phyloP scores from a whole-genome alignment of 2,113 vertebrate genomes.

The Lasiurus borealis region DNA sequence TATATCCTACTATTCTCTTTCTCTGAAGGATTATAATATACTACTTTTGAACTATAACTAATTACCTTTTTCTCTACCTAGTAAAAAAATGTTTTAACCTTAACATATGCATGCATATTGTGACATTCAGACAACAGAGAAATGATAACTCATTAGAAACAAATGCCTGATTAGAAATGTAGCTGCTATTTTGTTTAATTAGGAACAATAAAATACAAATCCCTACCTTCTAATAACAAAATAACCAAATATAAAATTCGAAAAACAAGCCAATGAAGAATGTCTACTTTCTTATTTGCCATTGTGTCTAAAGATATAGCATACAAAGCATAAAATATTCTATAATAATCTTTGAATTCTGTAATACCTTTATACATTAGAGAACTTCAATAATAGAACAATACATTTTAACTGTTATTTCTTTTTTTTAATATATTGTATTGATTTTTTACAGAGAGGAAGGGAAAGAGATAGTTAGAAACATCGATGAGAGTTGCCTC shows the following conservation, averaged over 20 bases:
- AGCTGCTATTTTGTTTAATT: constrained; percentile 36
- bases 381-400: neutral
- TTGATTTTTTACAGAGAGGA: no score
- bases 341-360: neutral
- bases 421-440: no score
- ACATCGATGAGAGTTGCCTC: no score
- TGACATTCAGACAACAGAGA: neutral
- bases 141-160: neutral
- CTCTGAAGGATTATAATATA: neutral
- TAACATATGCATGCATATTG: neutral
- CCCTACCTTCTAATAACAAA: neutral
- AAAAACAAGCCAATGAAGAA: neutral
- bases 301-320: neutral
- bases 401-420: neutral
- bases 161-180: neutral
- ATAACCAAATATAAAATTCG: neutral
- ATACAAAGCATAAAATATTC: neutral
- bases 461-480: no score
- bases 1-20: neutral
- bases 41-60: neutral
- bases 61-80: neutral
- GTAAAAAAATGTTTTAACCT: neutral
- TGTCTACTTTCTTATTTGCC: neutral
- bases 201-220: constrained; percentile 1
- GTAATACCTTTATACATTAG: neutral